Base-by-base conservation (phyloP, 2,888 invertebrate genomes). In the Andrena praecox region DNA sequence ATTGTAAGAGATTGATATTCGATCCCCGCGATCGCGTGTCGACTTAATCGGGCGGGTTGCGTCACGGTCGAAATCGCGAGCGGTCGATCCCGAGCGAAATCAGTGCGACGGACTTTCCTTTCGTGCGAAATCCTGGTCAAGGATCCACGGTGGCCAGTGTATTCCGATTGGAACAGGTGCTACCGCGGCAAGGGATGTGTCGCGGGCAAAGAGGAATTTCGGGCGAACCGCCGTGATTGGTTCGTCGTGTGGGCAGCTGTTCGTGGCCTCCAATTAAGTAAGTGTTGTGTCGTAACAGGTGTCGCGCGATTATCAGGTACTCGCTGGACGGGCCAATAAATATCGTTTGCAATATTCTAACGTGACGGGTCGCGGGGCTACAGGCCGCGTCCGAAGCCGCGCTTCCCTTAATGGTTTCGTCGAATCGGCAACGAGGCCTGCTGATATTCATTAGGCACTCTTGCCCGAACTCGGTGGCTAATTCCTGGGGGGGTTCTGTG, bases 241-340 rank as follows among this genome's bases (percentile, higher is more conserved):
- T 85, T 86, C 89, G 80, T 69, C 84, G 84, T 87, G 84, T 87
- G 84, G 86, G 89, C 89, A 89, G 89, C 89, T 89, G 89, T 87
- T 87, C 85, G 82, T 87, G 63, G 80, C 82, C 80, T 77, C 89
- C 85, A 89, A 89, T 89, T 89, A 89, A 89, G 86, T 87, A 86
- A 89, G 87, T 87, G 89, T 85, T 87, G 89, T 86, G 89, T 87
- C 89, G 89, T 89, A 89, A 89, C 89, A 89, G 89, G 89, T 89
- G 89, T 89, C 89, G 89, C 87, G 80, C 85, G 89, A 89, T 89
- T 87, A 89, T 87, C 86, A 78, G 84, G 68, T 82, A 84, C 62
- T 72, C 54, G 72, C 42, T 42, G 66, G 64, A 52, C 50, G 35
- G 70, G 33, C 77, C 79, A 83, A 88, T 87, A 86, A 88, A 87